Evolutionary conservation across 2,113 vertebrate species (phyloP), one percentile per base, ranked within the genome.

Genomic region (Tragelaphus strepsiceros): DNA sequence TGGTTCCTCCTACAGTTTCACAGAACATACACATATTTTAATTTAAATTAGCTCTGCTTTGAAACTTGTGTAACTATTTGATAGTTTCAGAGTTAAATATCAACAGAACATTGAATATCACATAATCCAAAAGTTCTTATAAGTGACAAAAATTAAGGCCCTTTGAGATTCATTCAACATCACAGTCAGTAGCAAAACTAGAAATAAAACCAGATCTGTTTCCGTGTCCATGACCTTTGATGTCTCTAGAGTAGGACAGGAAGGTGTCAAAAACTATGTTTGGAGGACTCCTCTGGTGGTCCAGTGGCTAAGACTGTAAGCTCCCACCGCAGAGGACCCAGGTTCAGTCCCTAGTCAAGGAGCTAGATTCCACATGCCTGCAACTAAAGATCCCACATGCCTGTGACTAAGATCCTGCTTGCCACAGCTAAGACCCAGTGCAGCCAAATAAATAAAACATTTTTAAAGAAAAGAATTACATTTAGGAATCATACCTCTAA

Each of bases 31-130:
- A 19, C 28, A 49, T 74, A 88, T 61, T 97, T 97, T 96, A 35
- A 80, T 81, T 97, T 91, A 91, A 88, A 77, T 90, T 64, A 96
- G n/a, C 78, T 85, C 19, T 92, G 14, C 13, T 94, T 95, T 92
- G 54, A 94, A 95, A 86, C 53, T 39, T 97, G 30, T 97, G 4
- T 74, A 85, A 85, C 39, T 95, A 67, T 51, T 84, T 46, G 32
- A 78, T 13, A 97, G 46, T 86, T 64, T 95, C 51, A 88, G 28
- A 91, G 28, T 92, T 96, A 87, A 82, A 67, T 56, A 84, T 59
- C 14, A 9, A 82, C 58, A 96, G 88, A 96, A 92, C 43, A 95
- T 19, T 95, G 32, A 95, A 93, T 10, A 58, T 88, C 58, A 92
- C 59, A 97, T 87, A 96, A 89, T 82, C 26, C 26, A 67, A 97